A percentile compares a stretch with the other conserved stretches of the same genome.
phyloP scores from a whole-genome alignment of 2,113 vertebrate species.

The Macrotis lagotis region DNA sequence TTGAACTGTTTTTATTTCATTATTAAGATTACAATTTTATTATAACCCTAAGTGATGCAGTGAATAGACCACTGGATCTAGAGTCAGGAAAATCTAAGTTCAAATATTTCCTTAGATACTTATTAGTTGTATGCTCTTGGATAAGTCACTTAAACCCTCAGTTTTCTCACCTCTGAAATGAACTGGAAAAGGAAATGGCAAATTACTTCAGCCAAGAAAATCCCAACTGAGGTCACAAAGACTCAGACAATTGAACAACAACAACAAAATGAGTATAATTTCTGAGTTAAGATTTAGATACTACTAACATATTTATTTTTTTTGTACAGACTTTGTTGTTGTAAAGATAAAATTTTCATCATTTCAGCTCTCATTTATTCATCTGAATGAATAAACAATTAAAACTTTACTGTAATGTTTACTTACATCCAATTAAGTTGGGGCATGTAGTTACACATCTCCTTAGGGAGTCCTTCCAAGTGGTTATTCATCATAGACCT shows the following conservation, averaged over 20 bases:
- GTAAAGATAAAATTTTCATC: not conserved
- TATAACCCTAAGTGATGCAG: not conserved
- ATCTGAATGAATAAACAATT: conserved; percentile 11
- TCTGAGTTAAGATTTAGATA: not conserved
- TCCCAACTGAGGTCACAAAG: not conserved
- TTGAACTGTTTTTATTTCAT: not conserved
- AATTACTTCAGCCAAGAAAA: not conserved
- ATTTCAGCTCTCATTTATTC: conserved; percentile 9
- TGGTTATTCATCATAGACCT: conserved; percentile 88
- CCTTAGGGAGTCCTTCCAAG: conserved; percentile 84
- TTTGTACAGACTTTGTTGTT: not conserved
- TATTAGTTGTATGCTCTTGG: not conserved
- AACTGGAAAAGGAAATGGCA: not conserved
- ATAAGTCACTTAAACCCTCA: not conserved
- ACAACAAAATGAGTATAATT: not conserved
- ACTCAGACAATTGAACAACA: not conserved
- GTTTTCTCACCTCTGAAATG: not conserved
- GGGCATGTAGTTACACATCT: conserved; percentile 86
- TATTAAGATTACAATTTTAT: no score
- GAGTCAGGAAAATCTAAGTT: not conserved
- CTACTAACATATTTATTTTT: not conserved
- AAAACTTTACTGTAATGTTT: not conserved
- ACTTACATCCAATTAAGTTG: conserved; percentile 88
- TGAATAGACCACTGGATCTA: not conserved
- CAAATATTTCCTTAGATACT: not conserved